Base-by-base conservation (phyloP, 2,888 invertebrate genomes). In the Craniophora ligustri region DNA sequence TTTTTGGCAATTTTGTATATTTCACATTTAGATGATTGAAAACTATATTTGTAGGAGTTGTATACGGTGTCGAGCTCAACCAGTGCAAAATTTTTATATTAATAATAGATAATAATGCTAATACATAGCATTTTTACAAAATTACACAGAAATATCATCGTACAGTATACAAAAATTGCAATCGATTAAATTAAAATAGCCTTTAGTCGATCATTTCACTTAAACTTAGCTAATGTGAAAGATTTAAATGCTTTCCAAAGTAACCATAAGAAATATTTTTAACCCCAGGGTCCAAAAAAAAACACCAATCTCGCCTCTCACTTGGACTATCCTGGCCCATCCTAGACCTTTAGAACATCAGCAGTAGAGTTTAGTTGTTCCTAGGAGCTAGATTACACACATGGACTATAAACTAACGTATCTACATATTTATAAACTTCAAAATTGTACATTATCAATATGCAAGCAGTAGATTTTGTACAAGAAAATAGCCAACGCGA, bases 241-340 rank as follows among this genome's bases (percentile, higher is more conserved):
- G 49, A 62, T 47, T 55, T 53, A 46, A 56, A 64, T 36, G 49
- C 51, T 68, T 72, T 54, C 42, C 65, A 40, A 51, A 32, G 62
- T 61, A 26, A 78, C 39, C 51, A 63, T 75, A 72, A 71, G 70
- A 67, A 48, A 60, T 68, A 66, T 68, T 67, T 71, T 73, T 76
- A 81, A 84, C 76, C 88, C 91, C 91, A 89, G 92, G 92, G 91
- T 91, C 92, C 91, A 92, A 92, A 75, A 92, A 75, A 69, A 82
- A 90, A 92, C 91, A 91, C 91, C 91, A 92, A 92, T 85, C 69
- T 87, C 87, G 82, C 78, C 67, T 86, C 87, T 75, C 76, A 81
- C 85, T 87, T 89, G 91, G 91, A 91, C 89, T 85, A 65, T 86
- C 88, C 89, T 91, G 91, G 88, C 84, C 77, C 83, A 87, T 86